Conservation (phyloP, 1,140 invertebrate species). For the Drosophila baimaii region DNA sequence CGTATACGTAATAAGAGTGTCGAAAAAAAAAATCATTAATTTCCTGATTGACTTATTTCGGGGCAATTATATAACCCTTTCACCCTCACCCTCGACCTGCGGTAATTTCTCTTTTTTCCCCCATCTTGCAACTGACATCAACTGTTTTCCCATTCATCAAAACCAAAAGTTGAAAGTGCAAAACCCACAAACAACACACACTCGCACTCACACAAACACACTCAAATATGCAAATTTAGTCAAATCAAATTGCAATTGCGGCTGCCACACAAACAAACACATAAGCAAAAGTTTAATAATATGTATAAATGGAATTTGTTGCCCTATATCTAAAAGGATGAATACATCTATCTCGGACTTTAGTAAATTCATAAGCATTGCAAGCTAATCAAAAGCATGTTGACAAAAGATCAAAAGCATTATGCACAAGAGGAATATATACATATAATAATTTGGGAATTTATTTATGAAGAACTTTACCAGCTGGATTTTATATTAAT, state of each 20-base stretch:
- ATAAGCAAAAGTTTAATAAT: slow-evolving; percentile 49
- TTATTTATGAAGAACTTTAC: background rate
- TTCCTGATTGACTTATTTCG: background rate
- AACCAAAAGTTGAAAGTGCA: slow-evolving; percentile 36
- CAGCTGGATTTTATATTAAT: background rate
- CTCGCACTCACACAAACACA: slow-evolving; percentile 4
- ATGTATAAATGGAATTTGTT: slow-evolving; percentile 26
- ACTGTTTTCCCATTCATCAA: slow-evolving; percentile 41
- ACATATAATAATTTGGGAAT: background rate
- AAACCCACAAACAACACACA: slow-evolving; percentile 34
- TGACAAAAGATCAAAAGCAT: slow-evolving; percentile 15
- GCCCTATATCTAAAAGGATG: slow-evolving; percentile 1
- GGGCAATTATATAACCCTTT: slow-evolving; percentile 13
- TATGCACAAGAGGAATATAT: background rate
- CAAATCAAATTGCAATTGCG: slow-evolving; percentile 59
- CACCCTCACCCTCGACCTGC: slow-evolving; percentile 5
- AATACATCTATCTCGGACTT: slow-evolving; percentile 5
- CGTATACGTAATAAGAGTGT: background rate
- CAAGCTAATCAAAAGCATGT: slow-evolving; percentile 14
- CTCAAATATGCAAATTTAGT: slow-evolving; percentile 57
- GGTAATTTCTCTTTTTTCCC: background rate
- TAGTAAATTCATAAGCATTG: background rate
- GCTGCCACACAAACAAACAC: slow-evolving; percentile 26
- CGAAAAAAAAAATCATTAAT: background rate
- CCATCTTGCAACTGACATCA: slow-evolving; percentile 21